These are phyloP conservation scores for Myiotriccus ornatus DNA, from an alignment of 2,797 vertebrate species.

Conservation along the genomic window DNA sequence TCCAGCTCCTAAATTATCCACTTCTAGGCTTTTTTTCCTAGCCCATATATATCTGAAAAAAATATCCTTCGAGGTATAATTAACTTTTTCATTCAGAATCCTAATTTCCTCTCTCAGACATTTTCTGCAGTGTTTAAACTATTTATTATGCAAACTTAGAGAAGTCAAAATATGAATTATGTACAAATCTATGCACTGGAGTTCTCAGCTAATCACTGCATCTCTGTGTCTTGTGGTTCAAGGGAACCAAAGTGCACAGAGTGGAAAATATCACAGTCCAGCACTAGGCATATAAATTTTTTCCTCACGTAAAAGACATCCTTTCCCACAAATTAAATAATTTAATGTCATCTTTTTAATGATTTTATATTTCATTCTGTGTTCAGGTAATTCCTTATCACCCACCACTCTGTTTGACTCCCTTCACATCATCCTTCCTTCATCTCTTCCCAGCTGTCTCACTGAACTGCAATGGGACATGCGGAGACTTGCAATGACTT, in stretches of 20 bases:
- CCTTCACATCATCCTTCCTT: not conserved
- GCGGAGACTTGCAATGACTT: conserved; percentile 15
- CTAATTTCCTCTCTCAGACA: conserved; percentile 77
- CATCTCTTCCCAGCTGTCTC: not conserved
- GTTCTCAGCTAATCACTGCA: conserved; percentile 72
- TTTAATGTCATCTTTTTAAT: not conserved
- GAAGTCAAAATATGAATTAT: conserved; percentile 80
- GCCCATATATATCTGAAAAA: conserved; percentile 64
- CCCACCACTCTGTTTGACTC: not conserved
- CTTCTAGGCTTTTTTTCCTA: conserved; percentile 66
- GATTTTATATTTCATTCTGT: not conserved
- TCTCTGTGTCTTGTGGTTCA: conserved; percentile 54
- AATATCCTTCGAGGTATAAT: conserved; percentile 81
- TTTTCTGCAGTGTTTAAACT: conserved; percentile 78
- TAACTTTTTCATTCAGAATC: conserved; percentile 81
- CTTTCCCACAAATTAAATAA: not conserved
- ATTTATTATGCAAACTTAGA: conserved; percentile 81
- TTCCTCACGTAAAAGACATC: not conserved
- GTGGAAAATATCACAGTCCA: not conserved
- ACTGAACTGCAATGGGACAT: not conserved
- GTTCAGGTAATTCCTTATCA: not conserved
- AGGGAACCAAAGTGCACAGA: conserved; percentile 54
- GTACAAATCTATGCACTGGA: conserved; percentile 69
- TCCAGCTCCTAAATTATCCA: conserved; percentile 75
- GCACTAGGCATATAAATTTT: not conserved